These are phyloP conservation scores for Parapristionchus giblindavisi DNA, from an alignment of 2,888 invertebrate species.

Conservation along the genomic window DNA sequence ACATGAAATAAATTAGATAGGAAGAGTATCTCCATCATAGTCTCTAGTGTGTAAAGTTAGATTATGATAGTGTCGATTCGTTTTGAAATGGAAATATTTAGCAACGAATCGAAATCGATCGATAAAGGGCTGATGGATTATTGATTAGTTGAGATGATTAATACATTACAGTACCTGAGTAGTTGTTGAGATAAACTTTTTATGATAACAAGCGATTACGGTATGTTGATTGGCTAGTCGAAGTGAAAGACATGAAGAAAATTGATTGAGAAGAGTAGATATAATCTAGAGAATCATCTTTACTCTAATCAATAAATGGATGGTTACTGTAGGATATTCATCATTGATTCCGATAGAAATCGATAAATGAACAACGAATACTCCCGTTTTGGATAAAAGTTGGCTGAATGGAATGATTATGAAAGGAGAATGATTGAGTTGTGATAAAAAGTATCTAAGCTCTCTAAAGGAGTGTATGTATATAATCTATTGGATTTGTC, in stretches of 20 bases:
- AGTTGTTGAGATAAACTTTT: not conserved
- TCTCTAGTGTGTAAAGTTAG: constrained; percentile 10
- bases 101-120: constrained; percentile 19
- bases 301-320: not conserved
- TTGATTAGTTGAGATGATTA: not conserved
- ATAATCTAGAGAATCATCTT: not conserved
- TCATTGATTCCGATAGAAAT: not conserved
- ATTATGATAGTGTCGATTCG: constrained; percentile 1
- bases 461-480: too few relatives aligned
- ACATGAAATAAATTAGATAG: not conserved
- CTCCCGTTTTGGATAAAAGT: not conserved
- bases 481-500: too few relatives aligned
- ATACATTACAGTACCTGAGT: not conserved
- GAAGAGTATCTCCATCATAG: not conserved
- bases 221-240: constrained; percentile 11
- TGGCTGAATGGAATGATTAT: not conserved
- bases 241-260: constrained; percentile 28
- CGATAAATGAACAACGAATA: not conserved
- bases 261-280: constrained; percentile 17
- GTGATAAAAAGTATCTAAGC: too few relatives aligned
- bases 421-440: too few relatives aligned
- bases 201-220: constrained; percentile 9
- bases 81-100: constrained; percentile 18
- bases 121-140: constrained; percentile 3
- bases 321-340: too few relatives aligned